phyloP scores from a whole-genome alignment of 2,797 vertebrate genomes.

The Falco concolor region DNA sequence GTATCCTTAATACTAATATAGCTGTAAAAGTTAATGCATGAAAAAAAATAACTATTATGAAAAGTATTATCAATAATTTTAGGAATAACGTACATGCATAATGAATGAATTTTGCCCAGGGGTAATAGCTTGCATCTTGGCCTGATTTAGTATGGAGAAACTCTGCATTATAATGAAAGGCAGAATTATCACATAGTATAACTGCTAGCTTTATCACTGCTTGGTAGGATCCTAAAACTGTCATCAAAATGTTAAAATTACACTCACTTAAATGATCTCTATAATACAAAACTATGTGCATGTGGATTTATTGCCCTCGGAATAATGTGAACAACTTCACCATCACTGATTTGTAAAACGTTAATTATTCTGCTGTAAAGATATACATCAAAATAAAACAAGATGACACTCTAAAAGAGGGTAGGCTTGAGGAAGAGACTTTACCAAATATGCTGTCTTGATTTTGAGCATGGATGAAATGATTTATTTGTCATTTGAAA shows the following conservation, averaged over 20 bases:
- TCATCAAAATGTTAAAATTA: conserved; percentile 70
- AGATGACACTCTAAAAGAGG: not conserved
- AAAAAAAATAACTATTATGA: conserved; percentile 85
- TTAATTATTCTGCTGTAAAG: conserved; percentile 41
- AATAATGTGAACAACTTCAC: conserved; percentile 9
- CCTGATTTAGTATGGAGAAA: conserved; percentile 80
- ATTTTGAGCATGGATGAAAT: not conserved
- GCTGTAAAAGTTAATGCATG: conserved; percentile 86
- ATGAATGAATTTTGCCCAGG: conserved; percentile 86
- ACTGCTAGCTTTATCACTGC: conserved; percentile 73
- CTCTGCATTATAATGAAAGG: conserved; percentile 78
- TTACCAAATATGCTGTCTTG: not conserved
- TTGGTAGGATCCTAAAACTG: conserved; percentile 73
- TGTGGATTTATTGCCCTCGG: conserved; percentile 39
- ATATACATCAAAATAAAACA: conserved; percentile 32
- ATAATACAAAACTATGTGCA: not conserved
- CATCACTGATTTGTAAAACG: conserved; percentile 24
- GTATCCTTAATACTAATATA: conserved; percentile 83
- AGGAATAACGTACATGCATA: conserved; percentile 88
- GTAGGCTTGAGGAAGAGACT: not conserved
- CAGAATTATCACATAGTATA: conserved; percentile 83
- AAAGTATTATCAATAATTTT: conserved; percentile 91
- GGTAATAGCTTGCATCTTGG: conserved; percentile 82
- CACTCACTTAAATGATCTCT: conserved; percentile 43
- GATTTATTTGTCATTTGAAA: not conserved